phyloP scores from a whole-genome alignment of 1,140 invertebrate genomes.

The Triops longicaudatus region DNA sequence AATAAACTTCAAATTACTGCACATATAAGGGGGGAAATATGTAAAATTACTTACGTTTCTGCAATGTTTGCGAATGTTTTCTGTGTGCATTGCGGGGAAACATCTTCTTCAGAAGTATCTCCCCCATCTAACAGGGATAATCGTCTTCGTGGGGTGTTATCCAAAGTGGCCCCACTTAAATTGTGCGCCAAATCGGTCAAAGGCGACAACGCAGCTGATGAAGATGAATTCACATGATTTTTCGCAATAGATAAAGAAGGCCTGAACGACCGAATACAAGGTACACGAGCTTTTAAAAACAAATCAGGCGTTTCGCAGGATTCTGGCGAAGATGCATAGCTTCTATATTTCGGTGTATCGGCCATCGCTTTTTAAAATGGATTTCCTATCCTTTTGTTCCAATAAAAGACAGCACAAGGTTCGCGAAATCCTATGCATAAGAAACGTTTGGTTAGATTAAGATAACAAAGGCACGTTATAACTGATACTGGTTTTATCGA shows the following conservation, averaged over 20 bases:
- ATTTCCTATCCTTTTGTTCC: no score
- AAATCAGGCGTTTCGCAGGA: conserved; percentile 5
- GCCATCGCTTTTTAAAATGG: background rate
- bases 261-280: background rate
- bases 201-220: conserved; percentile 4
- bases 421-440: no score
- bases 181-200: conserved; percentile 22
- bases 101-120: background rate
- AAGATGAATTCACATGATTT: background rate
- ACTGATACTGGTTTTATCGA: no score
- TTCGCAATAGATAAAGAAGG: background rate
- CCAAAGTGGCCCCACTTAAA: conserved; percentile 20
- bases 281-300: background rate
- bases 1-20: no score
- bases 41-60: background rate
- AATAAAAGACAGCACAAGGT: no score
- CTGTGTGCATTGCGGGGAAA: background rate
- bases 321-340: background rate
- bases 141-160: conserved; percentile 16
- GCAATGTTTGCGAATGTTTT: background rate
- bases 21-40: no score
- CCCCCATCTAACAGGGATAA: background rate
- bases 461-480: no score
- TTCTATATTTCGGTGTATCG: background rate
- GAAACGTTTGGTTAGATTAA: no score